Conservation (phyloP, 53 echinoderm and acorn worm species). For the Glandiceps talaboti region DNA sequence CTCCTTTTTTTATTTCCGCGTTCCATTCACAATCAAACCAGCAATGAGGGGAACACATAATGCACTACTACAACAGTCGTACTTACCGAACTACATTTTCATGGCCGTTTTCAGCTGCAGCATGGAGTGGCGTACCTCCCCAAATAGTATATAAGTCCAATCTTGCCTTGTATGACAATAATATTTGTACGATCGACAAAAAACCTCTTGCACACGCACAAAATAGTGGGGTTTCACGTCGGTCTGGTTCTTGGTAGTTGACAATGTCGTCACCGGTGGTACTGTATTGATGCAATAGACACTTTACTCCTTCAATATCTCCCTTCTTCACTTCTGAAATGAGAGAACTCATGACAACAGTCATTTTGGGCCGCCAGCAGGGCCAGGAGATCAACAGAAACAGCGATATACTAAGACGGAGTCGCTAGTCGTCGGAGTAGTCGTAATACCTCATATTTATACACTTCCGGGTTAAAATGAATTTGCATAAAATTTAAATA, state of each 20-base stretch:
- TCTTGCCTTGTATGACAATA: constrained; percentile 33
- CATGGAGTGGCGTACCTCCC: constrained; percentile 74
- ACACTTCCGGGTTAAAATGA: no score
- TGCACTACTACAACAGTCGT: no score
- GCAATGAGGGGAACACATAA: no score
- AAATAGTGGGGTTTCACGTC: constrained; percentile 55
- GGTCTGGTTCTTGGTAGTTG: constrained; percentile 41
- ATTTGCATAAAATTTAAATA: no score
- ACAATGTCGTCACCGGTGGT: constrained; percentile 5
- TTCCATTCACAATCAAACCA: not conserved
- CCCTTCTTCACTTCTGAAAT: constrained; percentile 5
- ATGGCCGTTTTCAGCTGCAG: constrained; percentile 75
- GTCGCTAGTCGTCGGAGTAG: no score
- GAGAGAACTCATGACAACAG: not conserved
- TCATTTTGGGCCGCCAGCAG: not conserved
- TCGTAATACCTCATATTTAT: no score
- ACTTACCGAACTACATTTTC: constrained; percentile 52
- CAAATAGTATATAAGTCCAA: constrained; percentile 51
- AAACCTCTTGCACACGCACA: constrained; percentile 63
- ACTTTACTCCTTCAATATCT: not conserved
- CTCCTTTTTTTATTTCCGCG: not conserved
- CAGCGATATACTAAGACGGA: no score
- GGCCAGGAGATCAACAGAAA: no score
- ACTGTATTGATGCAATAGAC: constrained; percentile 5
- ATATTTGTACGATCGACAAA: constrained; percentile 32